Percentiles rank a stretch among this genome's conserved stretches.
Conservation (phyloP, 2,888 invertebrate genomes). For the Mesopsocus fuscifrons region DNA sequence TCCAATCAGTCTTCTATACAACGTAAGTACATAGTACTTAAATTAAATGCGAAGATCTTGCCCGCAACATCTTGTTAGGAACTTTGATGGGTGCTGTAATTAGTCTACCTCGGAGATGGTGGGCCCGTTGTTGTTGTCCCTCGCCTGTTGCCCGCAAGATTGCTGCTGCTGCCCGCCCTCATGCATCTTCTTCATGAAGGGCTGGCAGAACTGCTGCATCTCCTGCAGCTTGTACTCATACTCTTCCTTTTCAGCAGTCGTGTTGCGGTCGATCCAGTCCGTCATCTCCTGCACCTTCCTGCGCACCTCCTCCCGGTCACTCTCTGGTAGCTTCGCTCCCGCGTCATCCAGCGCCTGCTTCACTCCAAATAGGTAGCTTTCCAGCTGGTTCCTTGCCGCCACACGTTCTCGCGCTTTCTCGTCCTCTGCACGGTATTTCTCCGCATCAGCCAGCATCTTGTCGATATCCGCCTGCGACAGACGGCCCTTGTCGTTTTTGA, state of each 20-base stretch:
- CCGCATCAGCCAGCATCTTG: conserved; percentile 53
- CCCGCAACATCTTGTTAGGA: no score
- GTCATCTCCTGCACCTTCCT: conserved; percentile 23
- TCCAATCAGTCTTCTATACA: no score
- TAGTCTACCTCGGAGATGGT: conserved; percentile 1
- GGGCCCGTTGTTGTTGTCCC: background rate
- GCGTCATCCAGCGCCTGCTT: conserved; percentile 24
- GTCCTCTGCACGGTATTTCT: conserved; percentile 26
- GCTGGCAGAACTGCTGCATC: conserved; percentile 24
- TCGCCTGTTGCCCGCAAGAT: background rate
- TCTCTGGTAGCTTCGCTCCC: conserved; percentile 22
- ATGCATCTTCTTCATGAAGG: conserved; percentile 25
- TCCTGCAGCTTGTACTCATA: conserved; percentile 26
- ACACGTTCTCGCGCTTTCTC: conserved; percentile 24
- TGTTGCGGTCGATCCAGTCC: conserved; percentile 29
- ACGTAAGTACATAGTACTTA: no score
- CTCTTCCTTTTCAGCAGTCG: conserved; percentile 28
- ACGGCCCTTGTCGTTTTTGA: conserved; percentile 64
- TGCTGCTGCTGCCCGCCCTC: conserved; percentile 23
- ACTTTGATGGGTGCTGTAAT: no score
- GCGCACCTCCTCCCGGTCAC: conserved; percentile 24
- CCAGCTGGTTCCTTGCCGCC: conserved; percentile 28
- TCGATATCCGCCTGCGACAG: conserved; percentile 68
- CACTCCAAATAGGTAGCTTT: conserved; percentile 23
- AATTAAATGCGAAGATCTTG: no score